phyloP scores from a whole-genome alignment of 2,888 invertebrate genomes.

The Ichneumon xanthorius region DNA sequence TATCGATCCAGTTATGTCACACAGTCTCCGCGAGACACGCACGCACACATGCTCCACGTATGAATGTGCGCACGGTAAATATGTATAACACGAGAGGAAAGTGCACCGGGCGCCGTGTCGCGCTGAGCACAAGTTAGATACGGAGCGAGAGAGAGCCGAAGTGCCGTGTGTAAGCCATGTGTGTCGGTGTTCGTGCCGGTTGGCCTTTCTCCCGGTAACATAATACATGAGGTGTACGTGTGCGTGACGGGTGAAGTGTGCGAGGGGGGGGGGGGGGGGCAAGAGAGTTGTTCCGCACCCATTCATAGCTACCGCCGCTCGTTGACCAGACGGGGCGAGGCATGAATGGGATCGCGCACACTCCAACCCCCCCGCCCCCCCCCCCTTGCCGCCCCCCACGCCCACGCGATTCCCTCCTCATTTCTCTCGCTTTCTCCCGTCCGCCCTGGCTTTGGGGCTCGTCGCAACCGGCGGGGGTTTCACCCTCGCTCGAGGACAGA shows the following conservation, averaged over 20 bases:
- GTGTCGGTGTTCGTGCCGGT: constrained; percentile 17
- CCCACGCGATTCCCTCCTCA: constrained; percentile 37
- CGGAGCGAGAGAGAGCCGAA: constrained; percentile 11
- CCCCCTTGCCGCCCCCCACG: constrained; percentile 27
- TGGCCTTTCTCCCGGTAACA: constrained; percentile 52
- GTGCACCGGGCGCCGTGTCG: no score
- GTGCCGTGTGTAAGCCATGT: background rate
- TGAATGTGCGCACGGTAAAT: background rate
- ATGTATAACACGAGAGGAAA: background rate
- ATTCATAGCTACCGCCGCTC: constrained; percentile 55
- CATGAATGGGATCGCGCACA: constrained; percentile 66
- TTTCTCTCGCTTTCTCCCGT: constrained; percentile 26
- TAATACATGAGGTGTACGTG: constrained; percentile 47
- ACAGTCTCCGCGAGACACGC: background rate
- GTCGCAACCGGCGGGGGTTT: constrained; percentile 28
- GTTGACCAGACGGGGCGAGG: constrained; percentile 60
- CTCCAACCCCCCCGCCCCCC: constrained; percentile 44
- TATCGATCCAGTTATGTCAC: constrained; percentile 59
- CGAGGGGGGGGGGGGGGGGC: constrained; percentile 44
- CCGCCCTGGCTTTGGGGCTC: constrained; percentile 13
- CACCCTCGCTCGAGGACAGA: constrained; percentile 44
- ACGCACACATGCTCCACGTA: background rate
- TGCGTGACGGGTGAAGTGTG: constrained; percentile 29
- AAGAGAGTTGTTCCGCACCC: constrained; percentile 57
- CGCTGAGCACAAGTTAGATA: background rate